Conservation (phyloP, 2,888 invertebrate species). For the Rhagium mordax region DNA sequence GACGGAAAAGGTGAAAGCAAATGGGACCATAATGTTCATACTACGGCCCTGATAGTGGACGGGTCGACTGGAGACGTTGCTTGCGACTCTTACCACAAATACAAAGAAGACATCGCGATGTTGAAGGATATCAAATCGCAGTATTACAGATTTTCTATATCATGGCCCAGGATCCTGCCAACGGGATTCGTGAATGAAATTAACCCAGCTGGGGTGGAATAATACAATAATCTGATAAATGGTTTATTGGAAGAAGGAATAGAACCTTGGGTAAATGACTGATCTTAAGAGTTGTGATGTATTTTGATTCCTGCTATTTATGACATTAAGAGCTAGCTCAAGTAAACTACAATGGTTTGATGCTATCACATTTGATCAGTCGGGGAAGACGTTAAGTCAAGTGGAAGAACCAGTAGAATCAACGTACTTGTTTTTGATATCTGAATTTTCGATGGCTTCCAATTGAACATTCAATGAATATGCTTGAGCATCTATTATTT, state of each 20-base stretch:
- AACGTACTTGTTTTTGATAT: no score
- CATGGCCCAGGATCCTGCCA: slow-evolving; percentile 79
- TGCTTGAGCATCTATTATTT: no score
- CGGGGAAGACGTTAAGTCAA: no score
- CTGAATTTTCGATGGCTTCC: no score
- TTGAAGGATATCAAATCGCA: slow-evolving; percentile 73
- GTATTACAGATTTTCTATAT: slow-evolving; percentile 76
- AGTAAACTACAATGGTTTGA: no score
- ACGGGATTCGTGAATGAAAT: slow-evolving; percentile 77
- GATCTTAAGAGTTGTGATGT: no score
- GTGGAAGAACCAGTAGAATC: no score
- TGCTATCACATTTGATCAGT: no score
- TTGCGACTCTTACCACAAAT: slow-evolving; percentile 78
- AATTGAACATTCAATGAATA: no score
- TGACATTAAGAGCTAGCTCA: no score
- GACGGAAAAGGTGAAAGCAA: slow-evolving; percentile 76
- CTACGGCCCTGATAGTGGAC: slow-evolving; percentile 65
- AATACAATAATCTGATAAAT: slow-evolving; percentile 84
- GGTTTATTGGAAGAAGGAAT: slow-evolving; percentile 74
- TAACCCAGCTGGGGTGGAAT: slow-evolving; percentile 80
- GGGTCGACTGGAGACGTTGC: slow-evolving; percentile 76
- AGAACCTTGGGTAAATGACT: slow-evolving; percentile 75
- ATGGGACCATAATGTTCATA: slow-evolving; percentile 79
- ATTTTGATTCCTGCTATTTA: no score
- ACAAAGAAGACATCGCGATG: slow-evolving; percentile 74